These are phyloP conservation scores for Hybognathus amarus DNA, from an alignment of 2,797 vertebrate genomes.

Conservation along the genomic window DNA sequence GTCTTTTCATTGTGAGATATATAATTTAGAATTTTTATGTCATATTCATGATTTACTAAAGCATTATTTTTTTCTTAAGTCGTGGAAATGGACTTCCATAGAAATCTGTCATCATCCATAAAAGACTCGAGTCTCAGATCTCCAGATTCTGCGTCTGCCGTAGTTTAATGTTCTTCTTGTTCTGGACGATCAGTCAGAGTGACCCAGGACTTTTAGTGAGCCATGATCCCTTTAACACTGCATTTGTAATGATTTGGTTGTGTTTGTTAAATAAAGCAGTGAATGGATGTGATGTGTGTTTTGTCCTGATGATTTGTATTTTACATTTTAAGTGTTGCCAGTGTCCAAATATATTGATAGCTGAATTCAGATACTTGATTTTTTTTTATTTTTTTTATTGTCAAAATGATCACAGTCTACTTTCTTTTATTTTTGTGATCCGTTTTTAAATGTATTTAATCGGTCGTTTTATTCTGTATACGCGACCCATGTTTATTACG, in stretches of 20 bases:
- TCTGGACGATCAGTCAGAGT: neutral
- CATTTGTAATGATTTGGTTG: neutral
- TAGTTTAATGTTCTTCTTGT: neutral
- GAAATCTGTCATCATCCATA: neutral
- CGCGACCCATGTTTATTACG: neutral
- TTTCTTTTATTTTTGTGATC: neutral
- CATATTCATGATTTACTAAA: neutral
- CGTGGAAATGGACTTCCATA: neutral
- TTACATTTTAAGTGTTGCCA: neutral
- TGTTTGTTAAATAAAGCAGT: slow-evolving; percentile 14
- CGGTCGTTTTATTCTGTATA: neutral
- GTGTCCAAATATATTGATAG: neutral
- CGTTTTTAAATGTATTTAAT: neutral
- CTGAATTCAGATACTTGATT: neutral
- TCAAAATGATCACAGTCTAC: neutral
- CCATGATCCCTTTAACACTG: neutral
- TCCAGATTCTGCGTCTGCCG: neutral
- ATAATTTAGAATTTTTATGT: neutral
- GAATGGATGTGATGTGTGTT: neutral
- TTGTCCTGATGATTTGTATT: too few relatives aligned
- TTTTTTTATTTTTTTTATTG: too few relatives aligned
- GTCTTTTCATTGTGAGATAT: neutral
- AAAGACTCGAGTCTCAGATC: neutral
- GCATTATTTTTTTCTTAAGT: neutral
- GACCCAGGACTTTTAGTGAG: neutral